Evolutionary conservation across 53 echinoderm and acorn worm species (phyloP).

Genomic region (Patiria pectinifera): DNA sequence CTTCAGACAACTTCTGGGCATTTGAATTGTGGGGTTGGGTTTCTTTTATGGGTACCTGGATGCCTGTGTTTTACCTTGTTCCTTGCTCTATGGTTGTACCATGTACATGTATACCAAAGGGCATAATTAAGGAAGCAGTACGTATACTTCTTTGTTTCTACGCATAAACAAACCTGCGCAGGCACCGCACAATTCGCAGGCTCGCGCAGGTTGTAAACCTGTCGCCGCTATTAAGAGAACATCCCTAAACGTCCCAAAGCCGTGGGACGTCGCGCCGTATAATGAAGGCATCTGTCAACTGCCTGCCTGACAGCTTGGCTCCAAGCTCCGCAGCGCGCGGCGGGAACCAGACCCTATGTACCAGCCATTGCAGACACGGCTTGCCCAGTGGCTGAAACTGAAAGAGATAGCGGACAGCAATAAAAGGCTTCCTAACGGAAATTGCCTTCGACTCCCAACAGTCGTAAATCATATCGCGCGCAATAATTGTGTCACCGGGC

Average conservation of each 20-base stretch:
- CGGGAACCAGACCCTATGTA: neutral
- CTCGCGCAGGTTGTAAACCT: slow-evolving; percentile 2
- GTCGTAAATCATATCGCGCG: neutral
- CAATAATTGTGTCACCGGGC: neutral
- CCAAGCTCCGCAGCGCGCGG: neutral
- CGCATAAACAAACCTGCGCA: too few relatives aligned
- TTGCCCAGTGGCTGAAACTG: neutral
- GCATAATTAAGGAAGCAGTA: too few relatives aligned
- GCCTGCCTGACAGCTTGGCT: neutral
- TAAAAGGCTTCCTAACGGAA: slow-evolving; percentile 22
- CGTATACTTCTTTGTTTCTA: too few relatives aligned
- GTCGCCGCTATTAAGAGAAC: slow-evolving; percentile 7
- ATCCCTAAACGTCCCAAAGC: slow-evolving; percentile 12
- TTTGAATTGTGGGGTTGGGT: too few relatives aligned
- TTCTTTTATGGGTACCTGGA: too few relatives aligned
- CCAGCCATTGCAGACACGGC: neutral
- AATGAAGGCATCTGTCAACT: slow-evolving; percentile 30
- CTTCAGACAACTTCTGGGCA: too few relatives aligned
- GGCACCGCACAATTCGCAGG: neutral
- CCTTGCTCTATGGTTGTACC: too few relatives aligned
- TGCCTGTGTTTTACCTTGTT: too few relatives aligned
- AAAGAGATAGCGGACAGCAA: neutral
- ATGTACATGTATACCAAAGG: too few relatives aligned
- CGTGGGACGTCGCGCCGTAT: neutral
- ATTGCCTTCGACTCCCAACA: neutral